These are phyloP conservation scores for Drosophila mimetica DNA, from an alignment of 2,888 invertebrate species.

Conservation along the genomic window DNA sequence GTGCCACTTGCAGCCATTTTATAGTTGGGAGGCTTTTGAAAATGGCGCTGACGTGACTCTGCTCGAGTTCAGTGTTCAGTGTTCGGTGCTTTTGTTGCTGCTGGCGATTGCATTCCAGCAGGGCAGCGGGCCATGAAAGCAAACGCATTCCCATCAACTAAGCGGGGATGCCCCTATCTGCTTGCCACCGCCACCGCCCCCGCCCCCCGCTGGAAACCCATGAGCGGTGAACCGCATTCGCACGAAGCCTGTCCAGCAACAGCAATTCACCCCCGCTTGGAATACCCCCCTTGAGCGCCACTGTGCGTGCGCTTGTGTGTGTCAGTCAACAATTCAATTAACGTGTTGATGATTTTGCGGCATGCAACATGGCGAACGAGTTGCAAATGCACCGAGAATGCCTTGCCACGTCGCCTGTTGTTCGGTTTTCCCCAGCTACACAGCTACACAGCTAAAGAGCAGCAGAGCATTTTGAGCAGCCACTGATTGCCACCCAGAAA, in stretches of 20 bases:
- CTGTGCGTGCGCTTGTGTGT: constrained; percentile 56
- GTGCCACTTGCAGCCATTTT: constrained; percentile 71
- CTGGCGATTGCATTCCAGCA: constrained; percentile 71
- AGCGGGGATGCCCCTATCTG: constrained; percentile 31
- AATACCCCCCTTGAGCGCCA: neutral
- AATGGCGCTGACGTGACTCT: constrained; percentile 69
- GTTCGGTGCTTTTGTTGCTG: constrained; percentile 30
- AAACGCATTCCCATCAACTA: constrained; percentile 70
- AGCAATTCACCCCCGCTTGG: constrained; percentile 4
- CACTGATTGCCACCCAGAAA: constrained; percentile 66
- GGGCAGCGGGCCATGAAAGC: constrained; percentile 73
- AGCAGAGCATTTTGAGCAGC: constrained; percentile 75
- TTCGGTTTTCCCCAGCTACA: constrained; percentile 1
- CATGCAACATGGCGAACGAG: constrained; percentile 73
- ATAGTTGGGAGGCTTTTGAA: constrained; percentile 65
- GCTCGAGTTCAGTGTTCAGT: constrained; percentile 3
- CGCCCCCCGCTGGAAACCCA: constrained; percentile 13
- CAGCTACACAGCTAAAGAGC: too few species aligned
- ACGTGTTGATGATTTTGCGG: constrained; percentile 82
- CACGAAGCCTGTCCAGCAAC: constrained; percentile 46
- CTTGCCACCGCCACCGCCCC: too few species aligned
- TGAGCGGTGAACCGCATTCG: constrained; percentile 52
- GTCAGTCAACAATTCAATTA: constrained; percentile 83
- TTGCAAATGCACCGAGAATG: constrained; percentile 44
- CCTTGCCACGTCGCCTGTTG: constrained; percentile 5